Conservation (phyloP, 2,797 vertebrate genomes). For the Catamblyrhynchus diadema region DNA sequence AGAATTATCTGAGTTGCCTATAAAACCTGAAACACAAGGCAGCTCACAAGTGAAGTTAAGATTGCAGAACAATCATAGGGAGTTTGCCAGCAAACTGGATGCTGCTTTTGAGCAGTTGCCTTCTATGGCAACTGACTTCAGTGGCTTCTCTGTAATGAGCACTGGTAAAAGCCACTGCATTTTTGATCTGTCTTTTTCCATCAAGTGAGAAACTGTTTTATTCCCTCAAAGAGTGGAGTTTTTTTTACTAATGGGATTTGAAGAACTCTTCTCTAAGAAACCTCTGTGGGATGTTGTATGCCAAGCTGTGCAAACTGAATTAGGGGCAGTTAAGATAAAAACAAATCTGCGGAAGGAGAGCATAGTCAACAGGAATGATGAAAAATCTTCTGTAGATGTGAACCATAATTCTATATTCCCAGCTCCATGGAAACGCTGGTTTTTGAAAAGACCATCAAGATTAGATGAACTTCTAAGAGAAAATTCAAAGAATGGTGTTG, state of each 20-base stretch:
- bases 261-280: not conserved
- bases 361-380: not conserved
- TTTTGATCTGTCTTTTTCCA: not conserved
- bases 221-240: not conserved
- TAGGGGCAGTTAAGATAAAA: not conserved
- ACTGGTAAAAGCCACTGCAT: not conserved
- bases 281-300: not conserved
- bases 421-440: not conserved
- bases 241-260: not conserved
- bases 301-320: not conserved
- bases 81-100: not conserved
- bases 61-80: not conserved
- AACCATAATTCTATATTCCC: not conserved
- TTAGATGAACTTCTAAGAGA: not conserved
- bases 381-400: not conserved
- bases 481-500: not conserved
- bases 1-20: not conserved
- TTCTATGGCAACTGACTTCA: not conserved
- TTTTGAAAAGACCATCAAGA: constrained; percentile 1
- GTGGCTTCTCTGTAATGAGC: not conserved
- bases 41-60: not conserved
- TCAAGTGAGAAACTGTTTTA: not conserved
- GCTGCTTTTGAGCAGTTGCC: not conserved
- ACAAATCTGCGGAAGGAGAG: not conserved
- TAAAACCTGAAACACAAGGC: not conserved